phyloP scores from a whole-genome alignment of 2,113 vertebrate genomes.

The Lasiurus cinereus region DNA sequence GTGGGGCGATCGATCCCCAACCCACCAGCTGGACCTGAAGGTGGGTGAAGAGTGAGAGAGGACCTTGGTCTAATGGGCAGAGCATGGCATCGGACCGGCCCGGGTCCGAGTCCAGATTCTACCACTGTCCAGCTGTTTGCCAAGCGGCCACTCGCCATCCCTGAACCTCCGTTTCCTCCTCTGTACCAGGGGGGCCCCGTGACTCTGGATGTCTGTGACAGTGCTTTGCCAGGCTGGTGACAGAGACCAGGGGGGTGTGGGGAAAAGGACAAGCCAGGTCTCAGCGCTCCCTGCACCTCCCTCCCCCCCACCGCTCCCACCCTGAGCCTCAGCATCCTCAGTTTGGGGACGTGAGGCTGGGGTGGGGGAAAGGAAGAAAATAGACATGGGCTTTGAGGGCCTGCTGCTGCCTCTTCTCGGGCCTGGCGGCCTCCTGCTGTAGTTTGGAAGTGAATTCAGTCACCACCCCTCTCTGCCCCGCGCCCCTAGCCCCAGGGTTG shows the following conservation, averaged over 20 bases:
- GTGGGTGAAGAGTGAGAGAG: background rate
- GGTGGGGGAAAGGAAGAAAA: background rate
- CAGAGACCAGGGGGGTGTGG: background rate
- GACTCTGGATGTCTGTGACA: background rate
- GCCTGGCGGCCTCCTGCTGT: fast-evolving
- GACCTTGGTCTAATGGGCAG: background rate
- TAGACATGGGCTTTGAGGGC: fast-evolving
- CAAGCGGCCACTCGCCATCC: fast-evolving
- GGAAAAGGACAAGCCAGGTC: background rate
- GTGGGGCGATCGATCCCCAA: background rate
- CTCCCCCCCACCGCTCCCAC: fast-evolving
- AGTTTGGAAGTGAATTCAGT: background rate
- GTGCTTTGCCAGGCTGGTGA: background rate
- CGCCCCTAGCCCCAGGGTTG: background rate
- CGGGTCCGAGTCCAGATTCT: background rate
- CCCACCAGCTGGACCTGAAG: background rate
- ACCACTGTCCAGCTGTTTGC: background rate
- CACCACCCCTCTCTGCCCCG: too few relatives aligned
- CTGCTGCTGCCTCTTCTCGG: background rate
- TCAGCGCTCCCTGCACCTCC: too few relatives aligned
- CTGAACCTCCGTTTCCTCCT: background rate
- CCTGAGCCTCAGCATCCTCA: background rate
- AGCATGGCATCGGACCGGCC: background rate
- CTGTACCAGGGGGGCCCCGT: background rate
- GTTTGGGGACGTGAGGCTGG: background rate